Evolutionary conservation across 2,888 invertebrate species (phyloP), one percentile per base, ranked within the genome.

Genomic region (Hyppa rectilinea): DNA sequence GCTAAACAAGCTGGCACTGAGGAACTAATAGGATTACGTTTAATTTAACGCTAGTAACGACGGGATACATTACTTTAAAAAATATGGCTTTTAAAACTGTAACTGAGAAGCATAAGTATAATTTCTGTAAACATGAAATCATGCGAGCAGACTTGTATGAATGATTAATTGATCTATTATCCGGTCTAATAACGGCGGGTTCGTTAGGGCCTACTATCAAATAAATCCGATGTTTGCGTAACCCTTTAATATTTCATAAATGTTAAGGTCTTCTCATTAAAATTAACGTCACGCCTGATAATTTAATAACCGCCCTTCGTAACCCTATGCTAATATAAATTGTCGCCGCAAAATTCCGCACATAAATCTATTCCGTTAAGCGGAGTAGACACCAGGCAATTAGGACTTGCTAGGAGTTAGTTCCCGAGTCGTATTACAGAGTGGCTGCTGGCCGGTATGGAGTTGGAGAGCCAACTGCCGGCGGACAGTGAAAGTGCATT

Each of bases 401-500:
- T 85, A 86, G 85, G 77, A 87, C 81, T 82, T 82, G 77, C 60
- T 58, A 81, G 83, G 81, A 87, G 88, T 89, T 84, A 83, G 85
- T 86, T 83, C 82, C 81, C 75, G 79, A 85, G 82, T 84, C 83
- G 87, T 88, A 88, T 90, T 88, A 90, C 86, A 83, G 89, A 86
- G 82, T 85, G 87, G 84, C 78, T 83, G 86, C 83, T 83, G 87
- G 88, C 85, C 82, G 86, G 81, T 75, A 66, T 76, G 82, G 75
- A 85, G 87, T 87, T 87, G 70, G 72, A 67, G 79, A 50, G 82
- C 88, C 82, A 75, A 83, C 83, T 86, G 89, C 87, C 86, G 84
- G 81, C 82, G 87, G 90, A 94, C 93, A 92, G 89, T 84, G 91
- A 91, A 93, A 93, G 90, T 94, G 93, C 94, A 95, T 94, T 94